Evolutionary conservation across 2,888 invertebrate species (phyloP).

Genomic region (Trileptium ribeirensis): DNA sequence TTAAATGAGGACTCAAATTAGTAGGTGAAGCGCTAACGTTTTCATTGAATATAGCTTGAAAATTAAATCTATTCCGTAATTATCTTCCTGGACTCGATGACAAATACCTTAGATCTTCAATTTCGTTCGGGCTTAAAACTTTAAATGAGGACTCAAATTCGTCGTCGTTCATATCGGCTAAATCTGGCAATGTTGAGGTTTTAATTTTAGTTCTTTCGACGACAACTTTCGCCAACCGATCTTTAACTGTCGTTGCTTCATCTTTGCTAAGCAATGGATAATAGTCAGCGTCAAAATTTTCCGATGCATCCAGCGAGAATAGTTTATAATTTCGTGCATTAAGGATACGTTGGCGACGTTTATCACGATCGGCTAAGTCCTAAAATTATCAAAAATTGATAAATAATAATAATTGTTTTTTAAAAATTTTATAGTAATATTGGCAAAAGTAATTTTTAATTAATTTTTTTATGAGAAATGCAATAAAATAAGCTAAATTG

Average conservation of each 20-base stretch:
- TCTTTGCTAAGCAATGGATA: not conserved
- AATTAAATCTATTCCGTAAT: too few species aligned
- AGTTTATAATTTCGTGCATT: not conserved
- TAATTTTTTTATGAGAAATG: too few species aligned
- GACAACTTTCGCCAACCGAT: not conserved
- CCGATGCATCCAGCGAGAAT: not conserved
- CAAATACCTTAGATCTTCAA: not conserved
- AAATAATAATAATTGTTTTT: too few species aligned
- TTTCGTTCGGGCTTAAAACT: not conserved
- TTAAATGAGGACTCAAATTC: not conserved
- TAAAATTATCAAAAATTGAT: too few species aligned
- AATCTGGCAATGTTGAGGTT: not conserved
- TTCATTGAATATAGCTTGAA: too few species aligned
- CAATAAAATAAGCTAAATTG: too few species aligned
- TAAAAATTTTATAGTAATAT: too few species aligned
- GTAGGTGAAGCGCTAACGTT: too few species aligned
- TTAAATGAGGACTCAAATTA: not conserved
- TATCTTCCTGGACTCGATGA: too few species aligned
- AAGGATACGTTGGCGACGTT: not conserved
- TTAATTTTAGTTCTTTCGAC: not conserved
- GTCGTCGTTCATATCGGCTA: not conserved
- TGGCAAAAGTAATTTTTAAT: too few species aligned
- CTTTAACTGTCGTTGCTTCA: not conserved
- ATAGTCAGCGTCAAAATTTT: not conserved
- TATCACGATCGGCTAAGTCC: not conserved